phyloP scores from a whole-genome alignment of 2,888 invertebrate genomes.

The Drosophila prostipennis region DNA sequence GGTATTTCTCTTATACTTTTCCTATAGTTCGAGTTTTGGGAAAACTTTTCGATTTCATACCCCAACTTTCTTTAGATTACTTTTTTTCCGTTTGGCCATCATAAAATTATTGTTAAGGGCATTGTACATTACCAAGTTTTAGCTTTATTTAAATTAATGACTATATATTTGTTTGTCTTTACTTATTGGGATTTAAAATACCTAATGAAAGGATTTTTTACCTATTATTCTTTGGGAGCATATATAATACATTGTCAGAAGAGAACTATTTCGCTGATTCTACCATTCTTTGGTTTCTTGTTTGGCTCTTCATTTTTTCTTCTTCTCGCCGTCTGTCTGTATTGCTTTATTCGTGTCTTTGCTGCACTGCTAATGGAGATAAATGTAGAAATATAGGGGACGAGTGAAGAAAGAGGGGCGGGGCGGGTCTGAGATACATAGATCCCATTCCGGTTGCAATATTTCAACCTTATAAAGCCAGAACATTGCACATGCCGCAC shows the following conservation, averaged over 20 bases:
- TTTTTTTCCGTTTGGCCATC: not conserved
- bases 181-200: too few relatives aligned
- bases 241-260: not conserved
- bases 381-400: conserved; percentile 24
- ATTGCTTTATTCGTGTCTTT: conserved; percentile 30
- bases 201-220: too few relatives aligned
- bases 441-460: conserved; percentile 70
- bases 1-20: not conserved
- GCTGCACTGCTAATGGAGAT: conserved; percentile 31
- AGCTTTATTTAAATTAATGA: not conserved
- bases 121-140: not conserved
- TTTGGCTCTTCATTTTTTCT: not conserved
- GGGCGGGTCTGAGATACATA: conserved; percentile 29
- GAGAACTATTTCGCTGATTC: not conserved
- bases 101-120: not conserved
- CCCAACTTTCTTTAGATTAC: not conserved
- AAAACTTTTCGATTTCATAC: conserved; percentile 18
- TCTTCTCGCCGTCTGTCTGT: not conserved
- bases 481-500: conserved; percentile 46
- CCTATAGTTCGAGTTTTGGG: not conserved
- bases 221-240: not conserved
- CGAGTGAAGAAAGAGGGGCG: conserved; percentile 14
- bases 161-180: not conserved
- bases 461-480: conserved; percentile 68
- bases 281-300: conserved; percentile 4